A percentile compares a stretch with the other conserved stretches of the same genome.
Conservation (phyloP, 2,797 vertebrate genomes). For the Threskiornis aethiopicus region DNA sequence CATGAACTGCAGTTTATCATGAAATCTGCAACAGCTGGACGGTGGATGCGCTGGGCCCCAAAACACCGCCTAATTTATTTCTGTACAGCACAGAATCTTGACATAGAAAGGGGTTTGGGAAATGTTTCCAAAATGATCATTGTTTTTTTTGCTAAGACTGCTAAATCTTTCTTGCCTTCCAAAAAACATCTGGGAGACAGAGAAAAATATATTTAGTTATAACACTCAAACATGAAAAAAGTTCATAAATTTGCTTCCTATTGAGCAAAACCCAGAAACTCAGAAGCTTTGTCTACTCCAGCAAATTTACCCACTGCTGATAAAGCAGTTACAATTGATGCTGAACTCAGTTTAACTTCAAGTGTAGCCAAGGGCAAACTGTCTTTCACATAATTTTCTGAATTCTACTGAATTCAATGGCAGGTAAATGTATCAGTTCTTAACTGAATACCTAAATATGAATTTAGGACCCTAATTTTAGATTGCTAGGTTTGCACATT, state of each 20-base stretch:
- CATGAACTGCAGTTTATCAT: not conserved
- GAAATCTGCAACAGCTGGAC: slow-evolving; percentile 4
- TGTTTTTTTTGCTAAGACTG: slow-evolving; percentile 35
- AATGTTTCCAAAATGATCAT: slow-evolving; percentile 18
- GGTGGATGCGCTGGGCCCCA: not conserved
- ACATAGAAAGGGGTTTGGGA: not conserved
- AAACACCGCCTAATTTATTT: slow-evolving; percentile 31
- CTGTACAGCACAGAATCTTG: not conserved
- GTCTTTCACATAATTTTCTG: not conserved
- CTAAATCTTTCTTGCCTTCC: slow-evolving; percentile 35
- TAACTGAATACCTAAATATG: not conserved
- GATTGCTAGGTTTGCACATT: not conserved
- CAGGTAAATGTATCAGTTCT: slow-evolving; percentile 9
- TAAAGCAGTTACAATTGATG: slow-evolving; percentile 39
- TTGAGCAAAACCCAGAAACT: slow-evolving; percentile 21
- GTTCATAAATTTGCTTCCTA: slow-evolving; percentile 52
- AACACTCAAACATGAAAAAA: slow-evolving; percentile 28
- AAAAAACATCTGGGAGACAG: slow-evolving; percentile 56
- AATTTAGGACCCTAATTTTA: not conserved
- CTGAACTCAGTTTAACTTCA: slow-evolving; percentile 47
- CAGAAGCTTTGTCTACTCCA: slow-evolving; percentile 63
- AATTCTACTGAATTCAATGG: not conserved
- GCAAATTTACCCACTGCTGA: slow-evolving; percentile 62
- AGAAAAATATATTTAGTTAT: slow-evolving; percentile 33
- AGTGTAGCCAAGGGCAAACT: slow-evolving; percentile 45